Conservation (phyloP, 2,797 vertebrate species). For the Enteromius fasciolatus region DNA sequence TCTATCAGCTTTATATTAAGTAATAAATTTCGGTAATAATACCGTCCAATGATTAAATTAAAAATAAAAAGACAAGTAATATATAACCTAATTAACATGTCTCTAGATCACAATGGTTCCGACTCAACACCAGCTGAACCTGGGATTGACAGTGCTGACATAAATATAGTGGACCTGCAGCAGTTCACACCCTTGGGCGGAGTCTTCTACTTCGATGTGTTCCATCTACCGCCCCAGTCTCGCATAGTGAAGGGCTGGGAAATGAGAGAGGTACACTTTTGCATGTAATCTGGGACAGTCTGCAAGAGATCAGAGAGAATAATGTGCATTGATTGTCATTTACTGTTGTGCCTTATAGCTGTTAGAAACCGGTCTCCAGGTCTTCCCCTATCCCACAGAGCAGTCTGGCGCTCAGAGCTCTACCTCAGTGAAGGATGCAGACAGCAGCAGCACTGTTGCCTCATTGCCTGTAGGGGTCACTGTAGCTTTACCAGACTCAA, state of each 20-base stretch:
- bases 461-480: slow-evolving; percentile 74
- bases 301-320: neutral
- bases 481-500: slow-evolving; percentile 72
- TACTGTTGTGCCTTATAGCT: slow-evolving; percentile 72
- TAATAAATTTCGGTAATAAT: neutral
- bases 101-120: slow-evolving; percentile 55
- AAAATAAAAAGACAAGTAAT: neutral
- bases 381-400: slow-evolving; percentile 73
- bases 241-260: slow-evolving; percentile 77
- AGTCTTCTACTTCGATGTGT: slow-evolving; percentile 80
- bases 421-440: slow-evolving; percentile 62
- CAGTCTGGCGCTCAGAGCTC: slow-evolving; percentile 42
- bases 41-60: neutral
- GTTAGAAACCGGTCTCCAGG: slow-evolving; percentile 73
- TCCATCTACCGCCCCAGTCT: slow-evolving; percentile 83
- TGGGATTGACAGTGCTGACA: neutral
- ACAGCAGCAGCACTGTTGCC: neutral
- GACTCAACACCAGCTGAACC: neutral
- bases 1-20: neutral
- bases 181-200: slow-evolving; percentile 84
- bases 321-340: neutral
- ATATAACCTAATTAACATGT: slow-evolving; percentile 7
- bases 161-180: slow-evolving; percentile 76
- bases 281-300: neutral
- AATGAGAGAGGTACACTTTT: slow-evolving; percentile 80